These are phyloP conservation scores for Subanguina moxae DNA, from an alignment of 1,140 invertebrate species.

Conservation along the genomic window DNA sequence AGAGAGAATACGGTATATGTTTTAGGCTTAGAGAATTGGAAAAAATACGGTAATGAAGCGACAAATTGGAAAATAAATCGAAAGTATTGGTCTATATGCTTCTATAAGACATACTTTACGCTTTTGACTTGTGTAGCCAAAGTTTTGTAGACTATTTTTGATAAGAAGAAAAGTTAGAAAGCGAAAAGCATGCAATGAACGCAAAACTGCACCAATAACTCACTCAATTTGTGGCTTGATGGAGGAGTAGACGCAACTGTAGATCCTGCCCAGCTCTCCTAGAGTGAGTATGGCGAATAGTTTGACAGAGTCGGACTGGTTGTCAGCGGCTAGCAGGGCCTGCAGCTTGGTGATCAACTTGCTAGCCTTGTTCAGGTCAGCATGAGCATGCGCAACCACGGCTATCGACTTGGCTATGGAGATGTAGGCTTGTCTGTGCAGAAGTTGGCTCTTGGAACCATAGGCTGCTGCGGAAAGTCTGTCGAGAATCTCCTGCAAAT, in stretches of 20 bases:
- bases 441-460: conserved; percentile 9
- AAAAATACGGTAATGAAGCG: no score
- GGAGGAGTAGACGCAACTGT: conserved; percentile 42
- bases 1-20: no score
- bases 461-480: conserved; percentile 24
- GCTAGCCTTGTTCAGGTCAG: conserved; percentile 36
- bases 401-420: conserved; percentile 42
- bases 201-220: conserved; percentile 54
- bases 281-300: conserved; percentile 87
- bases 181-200: no score
- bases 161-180: neutral
- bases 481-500: conserved; percentile 37
- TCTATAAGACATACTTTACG: no score
- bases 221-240: conserved; percentile 60
- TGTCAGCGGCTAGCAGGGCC: conserved; percentile 61
- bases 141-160: neutral
- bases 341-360: conserved; percentile 60
- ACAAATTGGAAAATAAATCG: no score
- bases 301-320: conserved; percentile 62
- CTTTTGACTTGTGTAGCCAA: no score
- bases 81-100: no score
- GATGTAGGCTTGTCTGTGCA: conserved; percentile 44
- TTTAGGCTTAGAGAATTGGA: no score
- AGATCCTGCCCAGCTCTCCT: conserved; percentile 83
- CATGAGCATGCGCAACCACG: conserved; percentile 26